Conservation (phyloP, 2,797 vertebrate genomes). For the Orestias chungarensis region DNA sequence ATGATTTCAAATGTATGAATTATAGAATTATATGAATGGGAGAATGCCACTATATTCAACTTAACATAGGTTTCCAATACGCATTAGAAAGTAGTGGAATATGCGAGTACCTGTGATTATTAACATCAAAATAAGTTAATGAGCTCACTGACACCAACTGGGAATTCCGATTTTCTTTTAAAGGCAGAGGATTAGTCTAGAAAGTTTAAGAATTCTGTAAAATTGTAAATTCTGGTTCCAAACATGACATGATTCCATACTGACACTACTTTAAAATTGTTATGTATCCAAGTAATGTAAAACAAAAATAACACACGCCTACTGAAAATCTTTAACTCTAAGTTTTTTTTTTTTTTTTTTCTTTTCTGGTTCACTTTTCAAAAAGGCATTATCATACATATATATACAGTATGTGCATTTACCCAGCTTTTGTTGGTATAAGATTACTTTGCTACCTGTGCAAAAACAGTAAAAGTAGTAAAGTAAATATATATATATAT, state of each 20-base stretch:
- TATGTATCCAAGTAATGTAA: not conserved
- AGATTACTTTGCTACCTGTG: no score
- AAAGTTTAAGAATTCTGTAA: no score
- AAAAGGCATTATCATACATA: not conserved
- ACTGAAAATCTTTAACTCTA: not conserved
- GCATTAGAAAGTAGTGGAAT: not conserved
- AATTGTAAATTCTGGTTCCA: not conserved
- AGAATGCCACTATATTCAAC: not conserved
- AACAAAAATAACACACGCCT: not conserved
- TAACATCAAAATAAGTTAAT: not conserved
- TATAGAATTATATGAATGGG: not conserved
- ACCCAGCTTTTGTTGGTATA: not conserved
- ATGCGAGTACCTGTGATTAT: not conserved
- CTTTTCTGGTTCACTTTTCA: no score
- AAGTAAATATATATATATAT: slow-evolving; percentile 23
- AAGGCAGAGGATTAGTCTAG: no score
- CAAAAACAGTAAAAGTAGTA: not conserved
- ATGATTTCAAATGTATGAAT: not conserved
- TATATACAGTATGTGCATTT: not conserved
- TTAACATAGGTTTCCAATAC: not conserved
- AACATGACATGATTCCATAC: no score
- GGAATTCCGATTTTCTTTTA: not conserved
- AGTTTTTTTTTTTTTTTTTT: not conserved
- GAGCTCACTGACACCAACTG: not conserved
- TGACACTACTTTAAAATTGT: not conserved